Base-by-base conservation (phyloP, 2,888 invertebrate species). In the Argynnis bischoffii region DNA sequence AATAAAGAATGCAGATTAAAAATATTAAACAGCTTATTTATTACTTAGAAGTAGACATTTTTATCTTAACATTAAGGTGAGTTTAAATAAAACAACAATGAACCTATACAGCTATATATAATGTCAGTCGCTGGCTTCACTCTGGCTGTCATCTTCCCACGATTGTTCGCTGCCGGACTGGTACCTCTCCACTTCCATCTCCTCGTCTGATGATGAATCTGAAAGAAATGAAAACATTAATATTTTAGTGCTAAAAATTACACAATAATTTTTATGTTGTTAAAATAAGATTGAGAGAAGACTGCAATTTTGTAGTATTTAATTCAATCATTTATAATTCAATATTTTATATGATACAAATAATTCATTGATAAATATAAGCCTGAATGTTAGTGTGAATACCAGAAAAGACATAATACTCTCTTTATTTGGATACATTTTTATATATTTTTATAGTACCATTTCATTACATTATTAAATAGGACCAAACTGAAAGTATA, bases 201-300 rank as follows among this genome's bases (percentile, higher is more conserved):
- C 89, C 3, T 87, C 88, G 15, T 90, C 92, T 14, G 91, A 89
- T 46, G 91, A 88, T 2, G 90, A 80, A 51, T 92, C 92, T 92
- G 78, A 11, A 61, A 69, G 1, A 18, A 68, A 60, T 26, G 13
- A 14, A 18, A 2, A 35, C 8, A 56, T 41, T 56, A 6, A 41
- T 6, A 46, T 13, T 50, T 50, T 46, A 46, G 2, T 46, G 18
- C 2, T 21, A 56, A 11, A 2, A 15, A 50, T 13, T 8, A 60
- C n/a, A 50, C 13, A 57, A 6, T 3, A 46, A 16, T 55, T 18
- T 26, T 3, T 26, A 26, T 26, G 26, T 26, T 26, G 4, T 26
- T 26, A 26, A 26, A 26, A 26, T 26, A 26, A 26, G 26, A 26
- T 26, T 26, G 4, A 26, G 0, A 26, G 26, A 26, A 26, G n/a